Percentiles rank a stretch among this genome's conserved stretches.
Evolutionary conservation across 2,797 vertebrate genomes (phyloP).

Genomic region (Chelon auratus): DNA sequence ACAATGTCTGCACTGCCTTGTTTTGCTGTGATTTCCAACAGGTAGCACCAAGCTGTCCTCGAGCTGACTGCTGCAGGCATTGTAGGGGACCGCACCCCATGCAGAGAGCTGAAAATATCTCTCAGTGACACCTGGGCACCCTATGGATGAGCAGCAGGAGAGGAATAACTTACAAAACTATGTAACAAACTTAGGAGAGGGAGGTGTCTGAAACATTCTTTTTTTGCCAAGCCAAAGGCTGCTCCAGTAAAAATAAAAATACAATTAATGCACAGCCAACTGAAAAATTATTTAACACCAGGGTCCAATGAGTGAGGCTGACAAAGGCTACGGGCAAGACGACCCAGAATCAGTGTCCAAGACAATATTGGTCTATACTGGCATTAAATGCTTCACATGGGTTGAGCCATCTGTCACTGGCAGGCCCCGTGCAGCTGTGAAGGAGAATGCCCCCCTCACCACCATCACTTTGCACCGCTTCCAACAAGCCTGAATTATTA

Average conservation of each 20-base stretch:
- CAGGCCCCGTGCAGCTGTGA: conserved; percentile 81
- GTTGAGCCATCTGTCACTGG: conserved; percentile 80
- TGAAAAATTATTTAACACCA: background rate
- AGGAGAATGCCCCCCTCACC: conserved; percentile 3
- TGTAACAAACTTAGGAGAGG: conserved; percentile 9
- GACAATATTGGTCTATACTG: conserved; percentile 46
- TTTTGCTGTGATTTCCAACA: conserved; percentile 46
- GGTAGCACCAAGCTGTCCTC: conserved; percentile 49
- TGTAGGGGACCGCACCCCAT: conserved; percentile 28
- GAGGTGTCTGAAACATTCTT: background rate
- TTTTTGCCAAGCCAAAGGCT: too few species aligned
- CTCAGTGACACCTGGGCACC: conserved; percentile 56
- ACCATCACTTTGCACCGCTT: conserved; percentile 38
- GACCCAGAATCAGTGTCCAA: conserved; percentile 40
- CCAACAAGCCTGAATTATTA: conserved; percentile 81
- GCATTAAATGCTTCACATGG: conserved; percentile 60
- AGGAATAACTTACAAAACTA: conserved; percentile 33
- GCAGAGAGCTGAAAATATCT: conserved; percentile 70
- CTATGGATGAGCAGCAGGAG: conserved; percentile 36
- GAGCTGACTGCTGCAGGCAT: conserved; percentile 3
- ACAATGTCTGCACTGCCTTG: conserved; percentile 21
- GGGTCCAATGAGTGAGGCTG: background rate
- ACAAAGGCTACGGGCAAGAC: too few species aligned
- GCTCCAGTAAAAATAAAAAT: background rate
- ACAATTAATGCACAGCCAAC: background rate